phyloP scores from a whole-genome alignment of 2,888 invertebrate genomes.

The Anaspis maculata region DNA sequence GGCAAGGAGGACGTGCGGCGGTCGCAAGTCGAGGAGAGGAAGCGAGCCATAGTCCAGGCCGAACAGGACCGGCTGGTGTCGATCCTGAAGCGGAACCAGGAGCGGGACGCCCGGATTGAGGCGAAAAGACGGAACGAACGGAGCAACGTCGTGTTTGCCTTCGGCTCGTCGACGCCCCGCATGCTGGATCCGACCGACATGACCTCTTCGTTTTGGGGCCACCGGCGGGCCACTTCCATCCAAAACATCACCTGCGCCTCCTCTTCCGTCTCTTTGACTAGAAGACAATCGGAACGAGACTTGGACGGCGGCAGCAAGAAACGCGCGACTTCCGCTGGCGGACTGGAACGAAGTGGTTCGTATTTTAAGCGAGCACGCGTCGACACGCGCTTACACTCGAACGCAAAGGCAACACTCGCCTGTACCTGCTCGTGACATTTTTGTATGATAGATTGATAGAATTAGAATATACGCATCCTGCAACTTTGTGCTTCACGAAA shows the following conservation, averaged over 20 bases:
- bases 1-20: conserved; percentile 66
- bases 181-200: conserved; percentile 77
- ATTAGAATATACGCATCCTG: too few species aligned
- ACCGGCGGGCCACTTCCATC: conserved; percentile 82
- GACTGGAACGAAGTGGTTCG: conserved; percentile 56
- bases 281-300: conserved; percentile 79
- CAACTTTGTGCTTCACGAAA: too few species aligned
- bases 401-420: too few species aligned
- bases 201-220: conserved; percentile 75
- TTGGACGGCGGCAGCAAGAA: conserved; percentile 67
- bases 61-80: conserved; percentile 81
- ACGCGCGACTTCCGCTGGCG: conserved; percentile 64
- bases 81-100: conserved; percentile 71
- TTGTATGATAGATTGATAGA: too few species aligned
- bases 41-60: conserved; percentile 81
- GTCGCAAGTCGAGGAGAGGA: conserved; percentile 75
- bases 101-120: conserved; percentile 49
- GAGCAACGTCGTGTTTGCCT: conserved; percentile 71
- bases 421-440: too few species aligned
- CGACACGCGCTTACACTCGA: too few species aligned
- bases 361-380: too few species aligned
- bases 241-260: conserved; percentile 76
- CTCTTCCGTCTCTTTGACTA: conserved; percentile 54
- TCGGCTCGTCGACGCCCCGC: conserved; percentile 86
- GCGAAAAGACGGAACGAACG: conserved; percentile 70